These are phyloP conservation scores for Hydrotaea diabolus DNA, from an alignment of 2,888 invertebrate species.

Conservation along the genomic window DNA sequence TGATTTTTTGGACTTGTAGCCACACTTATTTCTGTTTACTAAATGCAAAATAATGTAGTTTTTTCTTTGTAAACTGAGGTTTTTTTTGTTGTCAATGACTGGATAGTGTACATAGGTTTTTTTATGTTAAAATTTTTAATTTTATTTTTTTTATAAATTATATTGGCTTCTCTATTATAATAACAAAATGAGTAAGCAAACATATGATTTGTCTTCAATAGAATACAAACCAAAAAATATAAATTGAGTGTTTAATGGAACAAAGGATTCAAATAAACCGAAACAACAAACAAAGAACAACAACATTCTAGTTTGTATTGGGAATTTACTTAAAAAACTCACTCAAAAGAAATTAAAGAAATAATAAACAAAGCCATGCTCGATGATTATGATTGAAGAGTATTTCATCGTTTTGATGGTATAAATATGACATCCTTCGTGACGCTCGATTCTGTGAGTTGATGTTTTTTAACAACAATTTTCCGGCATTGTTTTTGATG, in stretches of 20 bases:
- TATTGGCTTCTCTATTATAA: conserved; percentile 1
- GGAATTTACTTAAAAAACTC: background rate
- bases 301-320: conserved; percentile 30
- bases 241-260: background rate
- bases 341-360: background rate
- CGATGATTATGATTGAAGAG: conserved; percentile 64
- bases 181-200: background rate
- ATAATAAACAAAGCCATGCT: conserved; percentile 72
- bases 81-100: too few relatives aligned
- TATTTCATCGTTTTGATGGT: conserved; percentile 3
- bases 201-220: conserved; percentile 5
- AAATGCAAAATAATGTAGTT: too few relatives aligned
- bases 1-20: too few relatives aligned
- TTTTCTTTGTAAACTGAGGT: too few relatives aligned
- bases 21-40: too few relatives aligned
- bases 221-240: background rate
- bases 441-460: background rate
- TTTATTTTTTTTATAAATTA: background rate
- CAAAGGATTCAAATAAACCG: background rate
- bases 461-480: background rate
- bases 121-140: background rate
- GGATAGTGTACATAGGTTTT: background rate
- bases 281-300: background rate
- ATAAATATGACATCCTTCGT: too few relatives aligned
- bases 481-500: too few relatives aligned